Conservation (phyloP, 2,113 vertebrate species). For the Sturnira hondurensis region DNA sequence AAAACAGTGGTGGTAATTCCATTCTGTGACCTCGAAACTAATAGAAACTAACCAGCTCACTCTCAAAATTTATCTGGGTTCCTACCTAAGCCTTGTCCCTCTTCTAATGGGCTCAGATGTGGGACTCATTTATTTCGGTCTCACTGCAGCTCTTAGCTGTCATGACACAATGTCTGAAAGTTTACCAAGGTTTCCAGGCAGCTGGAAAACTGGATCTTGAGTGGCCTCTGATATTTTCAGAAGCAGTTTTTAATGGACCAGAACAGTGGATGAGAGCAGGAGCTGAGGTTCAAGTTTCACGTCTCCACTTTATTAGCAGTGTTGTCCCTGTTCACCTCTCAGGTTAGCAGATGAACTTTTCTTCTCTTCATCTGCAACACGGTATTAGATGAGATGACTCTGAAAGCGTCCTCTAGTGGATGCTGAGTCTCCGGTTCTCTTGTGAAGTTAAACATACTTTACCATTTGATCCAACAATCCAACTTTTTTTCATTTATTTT, state of each 20-base stretch:
- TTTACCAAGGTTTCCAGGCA: conserved; percentile 17
- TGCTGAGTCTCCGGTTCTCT: neutral
- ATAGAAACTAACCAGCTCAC: neutral
- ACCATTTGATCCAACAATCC: neutral
- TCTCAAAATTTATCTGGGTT: neutral
- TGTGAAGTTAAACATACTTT: neutral
- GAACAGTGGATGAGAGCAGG: neutral
- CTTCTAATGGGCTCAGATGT: neutral
- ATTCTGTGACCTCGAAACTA: conserved; percentile 19
- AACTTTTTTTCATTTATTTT: too few relatives aligned
- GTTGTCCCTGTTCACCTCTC: neutral
- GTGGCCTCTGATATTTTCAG: conserved; percentile 14
- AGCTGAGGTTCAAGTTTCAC: neutral
- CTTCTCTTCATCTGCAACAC: neutral
- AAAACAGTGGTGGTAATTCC: neutral
- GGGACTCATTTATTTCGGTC: neutral
- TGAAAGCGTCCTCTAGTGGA: neutral
- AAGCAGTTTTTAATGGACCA: neutral
- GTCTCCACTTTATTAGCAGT: neutral
- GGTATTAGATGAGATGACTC: neutral
- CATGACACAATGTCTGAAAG: conserved; percentile 3
- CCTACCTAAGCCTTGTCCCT: neutral
- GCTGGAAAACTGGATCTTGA: neutral
- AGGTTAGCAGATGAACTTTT: neutral
- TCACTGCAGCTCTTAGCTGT: conserved; percentile 13